These are phyloP conservation scores for Stenolophus ochropezus DNA, from an alignment of 2,888 invertebrate species.

Conservation along the genomic window DNA sequence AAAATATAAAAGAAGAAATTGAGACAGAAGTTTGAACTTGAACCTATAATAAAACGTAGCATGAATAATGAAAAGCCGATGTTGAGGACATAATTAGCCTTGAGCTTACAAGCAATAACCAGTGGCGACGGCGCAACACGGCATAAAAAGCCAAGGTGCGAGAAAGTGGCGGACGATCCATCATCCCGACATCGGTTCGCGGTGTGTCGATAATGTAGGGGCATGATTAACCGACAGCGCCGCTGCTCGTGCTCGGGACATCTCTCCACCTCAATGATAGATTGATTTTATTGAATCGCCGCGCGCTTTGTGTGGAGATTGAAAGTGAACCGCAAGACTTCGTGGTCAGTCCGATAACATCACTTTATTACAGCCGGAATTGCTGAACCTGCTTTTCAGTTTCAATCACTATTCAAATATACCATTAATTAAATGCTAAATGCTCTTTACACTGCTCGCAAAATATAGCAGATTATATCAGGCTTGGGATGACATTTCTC, in stretches of 20 bases:
- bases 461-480: no score
- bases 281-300: constrained; percentile 42
- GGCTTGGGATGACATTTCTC: no score
- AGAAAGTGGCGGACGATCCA: neutral
- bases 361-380: neutral
- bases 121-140: neutral
- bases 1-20: no score
- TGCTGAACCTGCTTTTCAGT: neutral
- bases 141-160: constrained; percentile 30
- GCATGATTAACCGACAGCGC: constrained; percentile 32
- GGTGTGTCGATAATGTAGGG: constrained; percentile 36
- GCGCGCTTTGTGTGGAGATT: constrained; percentile 32
- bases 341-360: constrained; percentile 13
- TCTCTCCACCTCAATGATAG: constrained; percentile 39
- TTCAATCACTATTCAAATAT: neutral
- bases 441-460: no score
- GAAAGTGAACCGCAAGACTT: constrained; percentile 29
- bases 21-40: no score
- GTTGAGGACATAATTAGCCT: neutral
- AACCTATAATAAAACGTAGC: no score
- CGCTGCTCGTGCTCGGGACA: constrained; percentile 17
- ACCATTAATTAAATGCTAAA: neutral
- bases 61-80: neutral
- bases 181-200: constrained; percentile 26
- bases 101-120: constrained; percentile 14